Base-by-base conservation (phyloP, 2,797 vertebrate species). In the Acanthopagrus latus region DNA sequence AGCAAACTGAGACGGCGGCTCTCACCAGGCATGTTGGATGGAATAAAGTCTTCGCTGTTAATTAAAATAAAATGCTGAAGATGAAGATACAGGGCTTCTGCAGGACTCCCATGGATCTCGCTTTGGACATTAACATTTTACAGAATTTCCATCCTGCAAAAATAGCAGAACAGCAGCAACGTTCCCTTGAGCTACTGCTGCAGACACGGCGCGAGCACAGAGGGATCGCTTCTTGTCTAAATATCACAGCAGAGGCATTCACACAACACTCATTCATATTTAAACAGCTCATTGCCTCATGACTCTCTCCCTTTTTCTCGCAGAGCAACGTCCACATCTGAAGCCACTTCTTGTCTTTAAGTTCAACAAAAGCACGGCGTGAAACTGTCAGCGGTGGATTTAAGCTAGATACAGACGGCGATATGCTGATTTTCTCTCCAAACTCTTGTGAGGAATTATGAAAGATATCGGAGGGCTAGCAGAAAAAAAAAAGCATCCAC, bases 191-290 rank as follows among this genome's bases (percentile, higher is more conserved):
- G 86, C 79, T 27, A 33, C 46, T 7, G 75, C 59, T 70, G 10
- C 75, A 80, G 63, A 78, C 64, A 59, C 73, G 50, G 75, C 46
- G 33, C 5, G 58, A 13, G 58, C 71, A 73, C 50, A 72, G 52
- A 60, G 65, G 60, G 79, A 88, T 87, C 74, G 64, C 74, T 63
- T 84, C 81, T 56, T 57, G 69, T 86, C 79, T 83, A 81, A 86
- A 88, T 85, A 87, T 84, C 82, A 77, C 74, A 86, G 75, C 82
- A 55, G 71, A 81, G 64, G 25, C 78, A 52, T 85, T 87, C 74
- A 67, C 80, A 87, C 79, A 89, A 84, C 83, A 83, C 81, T 86
- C 88, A 90, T 92, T 85, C 83, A 90, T 91, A 85, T 88, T 92
- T 91, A 85, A 92, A 88, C 71, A 82, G 77, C 76, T 74, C 76